phyloP scores from a whole-genome alignment of 92 coral and sea anemone species.

The Phymanthus crucifer region DNA sequence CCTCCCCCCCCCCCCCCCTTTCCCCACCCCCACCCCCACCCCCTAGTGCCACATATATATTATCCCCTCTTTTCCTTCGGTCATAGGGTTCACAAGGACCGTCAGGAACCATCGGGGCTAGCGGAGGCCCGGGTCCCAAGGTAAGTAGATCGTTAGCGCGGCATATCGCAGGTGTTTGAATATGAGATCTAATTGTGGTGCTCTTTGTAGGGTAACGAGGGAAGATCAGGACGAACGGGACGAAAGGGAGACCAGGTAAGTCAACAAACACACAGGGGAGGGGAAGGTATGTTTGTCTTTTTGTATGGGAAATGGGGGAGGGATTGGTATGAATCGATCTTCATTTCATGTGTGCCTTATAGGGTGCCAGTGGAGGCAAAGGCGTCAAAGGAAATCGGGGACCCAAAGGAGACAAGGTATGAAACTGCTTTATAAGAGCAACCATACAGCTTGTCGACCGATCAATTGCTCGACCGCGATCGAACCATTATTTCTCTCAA shows the following conservation, averaged over 20 bases:
- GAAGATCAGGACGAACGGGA: conserved; percentile 39
- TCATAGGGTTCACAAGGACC: conserved; percentile 37
- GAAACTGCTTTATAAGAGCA: background rate
- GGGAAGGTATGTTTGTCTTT: background rate
- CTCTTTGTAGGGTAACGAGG: conserved; percentile 25
- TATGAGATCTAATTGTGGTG: background rate
- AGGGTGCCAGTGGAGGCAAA: conserved; percentile 11
- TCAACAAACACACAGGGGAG: background rate
- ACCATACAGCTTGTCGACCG: background rate
- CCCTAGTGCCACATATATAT: no score
- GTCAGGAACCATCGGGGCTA: conserved; percentile 16
- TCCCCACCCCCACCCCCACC: no score
- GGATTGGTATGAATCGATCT: background rate
- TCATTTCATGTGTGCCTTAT: background rate
- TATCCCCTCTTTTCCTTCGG: background rate
- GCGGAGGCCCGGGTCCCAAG: conserved; percentile 34
- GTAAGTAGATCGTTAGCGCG: background rate
- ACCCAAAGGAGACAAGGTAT: conserved; percentile 47
- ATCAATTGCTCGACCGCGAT: background rate
- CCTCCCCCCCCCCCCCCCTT: no score
- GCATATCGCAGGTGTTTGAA: background rate
- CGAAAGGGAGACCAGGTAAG: conserved; percentile 49
- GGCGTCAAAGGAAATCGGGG: conserved; percentile 57
- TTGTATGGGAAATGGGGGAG: background rate
- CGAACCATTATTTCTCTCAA: no score